Conservation (phyloP, 2,888 invertebrate species). For the Zygogramma bicolorata region DNA sequence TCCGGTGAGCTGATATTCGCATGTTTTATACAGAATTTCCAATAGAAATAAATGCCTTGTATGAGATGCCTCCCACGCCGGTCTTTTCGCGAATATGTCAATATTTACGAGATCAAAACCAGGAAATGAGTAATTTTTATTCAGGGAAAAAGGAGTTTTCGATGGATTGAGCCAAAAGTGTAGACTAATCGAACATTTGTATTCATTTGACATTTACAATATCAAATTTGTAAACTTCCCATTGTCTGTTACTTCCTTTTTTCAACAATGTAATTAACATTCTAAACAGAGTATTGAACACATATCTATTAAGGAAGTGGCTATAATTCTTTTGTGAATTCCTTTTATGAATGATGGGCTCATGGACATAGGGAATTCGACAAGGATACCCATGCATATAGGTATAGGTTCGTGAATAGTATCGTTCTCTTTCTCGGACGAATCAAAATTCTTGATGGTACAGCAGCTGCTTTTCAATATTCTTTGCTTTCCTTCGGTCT, state of each 20-base stretch:
- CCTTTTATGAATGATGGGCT: constrained; percentile 10
- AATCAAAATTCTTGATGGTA: constrained; percentile 28
- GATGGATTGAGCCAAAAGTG: not conserved
- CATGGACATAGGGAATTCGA: constrained; percentile 2
- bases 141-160: not conserved
- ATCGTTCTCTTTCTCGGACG: constrained; percentile 15
- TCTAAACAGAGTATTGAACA: constrained; percentile 8
- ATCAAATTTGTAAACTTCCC: not conserved
- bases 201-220: not conserved
- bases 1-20: constrained; percentile 31
- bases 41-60: not conserved
- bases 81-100: constrained; percentile 37
- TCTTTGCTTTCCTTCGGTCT: not conserved
- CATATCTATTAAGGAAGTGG: constrained; percentile 34
- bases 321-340: constrained; percentile 17
- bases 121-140: not conserved
- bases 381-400: not conserved
- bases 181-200: not conserved
- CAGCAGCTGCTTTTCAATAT: constrained; percentile 25
- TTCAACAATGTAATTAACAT: constrained; percentile 22
- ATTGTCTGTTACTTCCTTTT: constrained; percentile 31
- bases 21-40: constrained; percentile 26
- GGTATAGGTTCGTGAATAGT: not conserved
- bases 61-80: constrained; percentile 42
- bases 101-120: constrained; percentile 28